phyloP scores from a whole-genome alignment of 2,113 vertebrate species.

The Paracanthobrama guichenoti region DNA sequence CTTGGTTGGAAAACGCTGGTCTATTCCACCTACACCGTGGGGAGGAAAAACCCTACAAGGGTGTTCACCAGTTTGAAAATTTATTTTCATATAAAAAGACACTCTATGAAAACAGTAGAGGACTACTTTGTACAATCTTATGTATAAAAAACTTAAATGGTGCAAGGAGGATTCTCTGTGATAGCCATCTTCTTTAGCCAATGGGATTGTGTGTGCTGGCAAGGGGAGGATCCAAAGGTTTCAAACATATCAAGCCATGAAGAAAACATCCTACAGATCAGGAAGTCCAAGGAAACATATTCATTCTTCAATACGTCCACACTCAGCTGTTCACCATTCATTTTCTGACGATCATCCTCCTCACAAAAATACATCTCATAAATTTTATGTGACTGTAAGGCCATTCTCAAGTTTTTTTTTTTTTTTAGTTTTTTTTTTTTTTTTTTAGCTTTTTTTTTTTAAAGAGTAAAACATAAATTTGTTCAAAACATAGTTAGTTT shows the following conservation, averaged over 20 bases:
- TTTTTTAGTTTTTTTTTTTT: neutral
- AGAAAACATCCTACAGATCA: conserved; percentile 30
- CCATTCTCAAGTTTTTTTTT: conserved; percentile 34
- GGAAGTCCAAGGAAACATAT: neutral
- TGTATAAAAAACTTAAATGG: conserved; percentile 69
- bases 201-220: conserved; percentile 40
- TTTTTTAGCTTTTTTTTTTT: neutral
- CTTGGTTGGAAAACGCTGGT: neutral
- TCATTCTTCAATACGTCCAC: neutral
- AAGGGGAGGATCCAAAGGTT: conserved; percentile 23
- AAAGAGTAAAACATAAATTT: conserved; percentile 37
- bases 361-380: conserved; percentile 46
- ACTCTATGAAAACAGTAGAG: conserved; percentile 81
- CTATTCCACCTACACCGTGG: neutral
- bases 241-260: conserved; percentile 32
- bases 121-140: conserved; percentile 78
- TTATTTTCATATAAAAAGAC: conserved; percentile 82
- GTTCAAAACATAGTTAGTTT: conserved; percentile 21
- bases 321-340: conserved; percentile 12
- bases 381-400: conserved; percentile 49
- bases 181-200: conserved; percentile 38
- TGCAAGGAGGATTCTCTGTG: conserved; percentile 42
- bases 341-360: conserved; percentile 34
- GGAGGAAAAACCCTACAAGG: conserved; percentile 39
- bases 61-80: conserved; percentile 72